Conservation (phyloP, 2,113 vertebrate genomes). For the Lamprologus callipterus region DNA sequence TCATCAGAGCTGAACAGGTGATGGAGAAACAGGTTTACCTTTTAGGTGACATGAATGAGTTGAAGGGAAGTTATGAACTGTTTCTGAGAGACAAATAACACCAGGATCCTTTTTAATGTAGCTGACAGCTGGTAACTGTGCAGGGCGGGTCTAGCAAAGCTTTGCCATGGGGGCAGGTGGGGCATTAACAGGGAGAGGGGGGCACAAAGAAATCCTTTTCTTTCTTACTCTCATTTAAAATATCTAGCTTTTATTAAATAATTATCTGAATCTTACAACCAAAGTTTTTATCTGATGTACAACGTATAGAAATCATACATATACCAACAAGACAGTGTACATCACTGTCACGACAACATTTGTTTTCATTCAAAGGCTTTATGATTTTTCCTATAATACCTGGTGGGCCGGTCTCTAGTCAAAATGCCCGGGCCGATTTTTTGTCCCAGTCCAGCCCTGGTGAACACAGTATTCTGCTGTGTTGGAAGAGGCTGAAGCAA, state of each 20-base stretch:
- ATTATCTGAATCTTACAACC: not conserved
- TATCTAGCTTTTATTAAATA: fast-evolving
- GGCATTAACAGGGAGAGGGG: fast-evolving
- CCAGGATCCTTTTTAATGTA: fast-evolving
- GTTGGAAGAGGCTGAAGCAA: not conserved
- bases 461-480: not conserved
- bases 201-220: not conserved
- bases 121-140: no score
- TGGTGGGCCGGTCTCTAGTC: not conserved
- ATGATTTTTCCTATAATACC: not conserved
- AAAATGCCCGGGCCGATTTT: not conserved
- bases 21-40: no score
- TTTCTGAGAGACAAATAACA: no score
- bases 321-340: not conserved
- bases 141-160: fast-evolving
- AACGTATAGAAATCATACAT: not conserved
- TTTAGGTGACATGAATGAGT: no score
- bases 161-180: fast-evolving
- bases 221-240: not conserved
- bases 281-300: not conserved
- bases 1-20: no score
- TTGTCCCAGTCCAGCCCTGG: not conserved
- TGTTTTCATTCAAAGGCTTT: not conserved
- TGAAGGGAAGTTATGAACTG: no score
- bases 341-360: fast-evolving